phyloP scores from a whole-genome alignment of 2,797 vertebrate species.

The Orientallactaga sibirica region DNA sequence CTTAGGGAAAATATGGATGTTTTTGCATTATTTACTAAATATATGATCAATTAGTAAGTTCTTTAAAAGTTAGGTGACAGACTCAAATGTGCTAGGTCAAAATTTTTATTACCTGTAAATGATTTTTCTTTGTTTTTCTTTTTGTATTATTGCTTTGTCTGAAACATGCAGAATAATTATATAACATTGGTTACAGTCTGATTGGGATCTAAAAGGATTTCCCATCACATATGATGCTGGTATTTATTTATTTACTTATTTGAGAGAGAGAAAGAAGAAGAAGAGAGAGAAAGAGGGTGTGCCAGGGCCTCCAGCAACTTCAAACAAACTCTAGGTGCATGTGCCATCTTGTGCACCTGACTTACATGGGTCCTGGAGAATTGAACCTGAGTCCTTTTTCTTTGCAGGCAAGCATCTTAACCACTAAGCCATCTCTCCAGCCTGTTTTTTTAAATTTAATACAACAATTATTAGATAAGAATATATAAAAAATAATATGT shows the following conservation, averaged over 20 bases:
- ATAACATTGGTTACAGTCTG: neutral
- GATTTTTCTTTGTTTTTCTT: neutral
- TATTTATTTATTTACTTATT: neutral
- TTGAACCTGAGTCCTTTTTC: too few relatives aligned
- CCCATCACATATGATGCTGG: conserved; percentile 5
- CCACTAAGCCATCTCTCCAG: too few relatives aligned
- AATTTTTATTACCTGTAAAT: conserved; percentile 29
- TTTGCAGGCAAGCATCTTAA: too few relatives aligned
- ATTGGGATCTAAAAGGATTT: neutral
- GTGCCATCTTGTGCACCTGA: too few relatives aligned
- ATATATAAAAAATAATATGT: neutral
- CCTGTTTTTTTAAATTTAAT: neutral
- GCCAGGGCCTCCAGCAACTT: too few relatives aligned
- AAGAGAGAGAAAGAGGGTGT: too few relatives aligned
- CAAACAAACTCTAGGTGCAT: too few relatives aligned
- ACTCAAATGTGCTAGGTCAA: conserved; percentile 48
- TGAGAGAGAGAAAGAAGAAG: too few relatives aligned
- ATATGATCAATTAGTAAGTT: neutral
- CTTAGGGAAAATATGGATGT: neutral
- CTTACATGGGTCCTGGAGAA: too few relatives aligned
- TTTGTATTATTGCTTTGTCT: conserved; percentile 22
- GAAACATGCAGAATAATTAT: neutral
- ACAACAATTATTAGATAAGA: neutral
- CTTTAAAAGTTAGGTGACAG: conserved; percentile 24
- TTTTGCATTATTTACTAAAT: neutral